A percentile compares a stretch with the other conserved stretches of the same genome.
These are phyloP conservation scores for Drosophila meridionalis DNA, from an alignment of 2,888 invertebrate species.

Conservation along the genomic window DNA sequence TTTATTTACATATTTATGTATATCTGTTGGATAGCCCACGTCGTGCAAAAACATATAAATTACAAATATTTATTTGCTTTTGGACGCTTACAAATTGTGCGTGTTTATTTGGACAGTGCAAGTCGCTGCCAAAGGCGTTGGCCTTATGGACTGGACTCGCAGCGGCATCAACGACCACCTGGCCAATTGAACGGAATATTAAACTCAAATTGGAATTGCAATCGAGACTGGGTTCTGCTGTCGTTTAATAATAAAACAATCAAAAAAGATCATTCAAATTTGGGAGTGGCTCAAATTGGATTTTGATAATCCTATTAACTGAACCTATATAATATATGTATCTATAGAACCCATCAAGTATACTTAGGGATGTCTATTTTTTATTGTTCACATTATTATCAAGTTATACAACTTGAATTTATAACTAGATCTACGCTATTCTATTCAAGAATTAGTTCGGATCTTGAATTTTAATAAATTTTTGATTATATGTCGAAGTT, in stretches of 20 bases:
- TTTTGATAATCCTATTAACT: constrained; percentile 3
- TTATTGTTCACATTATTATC: background rate
- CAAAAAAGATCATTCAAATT: background rate
- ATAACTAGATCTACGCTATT: background rate
- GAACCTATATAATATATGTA: background rate
- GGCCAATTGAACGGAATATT: constrained; percentile 45
- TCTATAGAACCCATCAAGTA: background rate
- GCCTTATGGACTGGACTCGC: constrained; percentile 35
- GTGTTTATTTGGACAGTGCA: constrained; percentile 75
- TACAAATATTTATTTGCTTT: constrained; percentile 75
- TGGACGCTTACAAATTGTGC: constrained; percentile 76
- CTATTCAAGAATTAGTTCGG: background rate
- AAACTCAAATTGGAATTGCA: constrained; percentile 19
- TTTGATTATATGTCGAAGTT: background rate
- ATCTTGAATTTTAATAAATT: background rate
- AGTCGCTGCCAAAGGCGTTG: constrained; percentile 57
- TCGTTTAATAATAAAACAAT: constrained; percentile 27
- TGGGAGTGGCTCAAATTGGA: constrained; percentile 1
- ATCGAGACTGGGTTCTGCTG: constrained; percentile 9
- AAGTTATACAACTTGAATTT: background rate
- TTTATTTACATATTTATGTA: constrained; percentile 58
- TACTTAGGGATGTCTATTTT: background rate
- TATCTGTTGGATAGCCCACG: constrained; percentile 69
- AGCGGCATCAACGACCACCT: constrained; percentile 46
- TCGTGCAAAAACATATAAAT: constrained; percentile 66